Evolutionary conservation across 2,888 invertebrate genomes (phyloP), one percentile per base, ranked within the genome.

Genomic region (Stenolophus ochropezus): DNA sequence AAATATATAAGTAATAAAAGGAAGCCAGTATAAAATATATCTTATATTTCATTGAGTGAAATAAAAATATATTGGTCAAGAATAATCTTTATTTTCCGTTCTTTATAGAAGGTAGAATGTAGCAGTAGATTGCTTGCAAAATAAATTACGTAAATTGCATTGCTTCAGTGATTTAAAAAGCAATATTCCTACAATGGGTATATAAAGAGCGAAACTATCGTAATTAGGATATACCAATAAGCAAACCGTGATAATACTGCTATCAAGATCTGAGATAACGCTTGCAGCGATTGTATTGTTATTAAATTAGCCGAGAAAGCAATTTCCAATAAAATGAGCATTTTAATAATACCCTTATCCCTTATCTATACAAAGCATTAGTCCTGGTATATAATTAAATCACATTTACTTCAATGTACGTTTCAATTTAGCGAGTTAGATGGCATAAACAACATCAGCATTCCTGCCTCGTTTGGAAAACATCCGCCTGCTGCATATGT

Each of bases 231-330:
- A 33, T 33, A 33, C 27, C 27, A 69, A 69, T 33, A 33, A 18
- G 33, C 65, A 69, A 14, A 69, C 27, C 65, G 27, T 69, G 65
- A 69, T 69, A 69, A 69, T 69, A 18, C 33, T 3, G 16, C 11
- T 69, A 69, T 69, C 65, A 33, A 69, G 33, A 69, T 69, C 27
- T 69, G 33, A 69, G 33, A 69, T 69, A 69, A 25, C n/a, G 27
- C n/a, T 27, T 25, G 27, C 27, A 27, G 65, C 20, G 18, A 11
- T 69, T 69, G 65, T 14, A 33, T 69, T 27, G 65, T 69, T 27
- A 69, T 33, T 69, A 33, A 69, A 69, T 27, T 33, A 33, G 16
- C 33, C 14, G 33, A 16, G 27, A 20, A 33, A 69, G 33, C 33
- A 69, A 69, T 69, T 69, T 27, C 8, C 65, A 33, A 18, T 18